phyloP scores from a whole-genome alignment of 1,140 invertebrate species.

The Pemphigus obesinymphae region DNA sequence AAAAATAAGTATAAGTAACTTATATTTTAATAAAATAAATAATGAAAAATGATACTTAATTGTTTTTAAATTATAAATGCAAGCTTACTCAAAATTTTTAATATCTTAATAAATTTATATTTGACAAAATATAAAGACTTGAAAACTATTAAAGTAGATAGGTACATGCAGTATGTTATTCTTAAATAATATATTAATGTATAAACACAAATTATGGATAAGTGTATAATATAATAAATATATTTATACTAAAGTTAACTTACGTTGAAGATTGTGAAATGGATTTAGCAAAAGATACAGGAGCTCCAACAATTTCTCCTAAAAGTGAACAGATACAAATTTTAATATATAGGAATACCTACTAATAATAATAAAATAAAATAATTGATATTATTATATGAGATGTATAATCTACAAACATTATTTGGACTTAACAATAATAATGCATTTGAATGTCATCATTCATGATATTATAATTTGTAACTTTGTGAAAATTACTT shows the following conservation, averaged over 20 bases:
- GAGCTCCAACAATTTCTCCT: constrained; percentile 36
- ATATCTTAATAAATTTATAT: not conserved
- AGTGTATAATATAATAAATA: not conserved
- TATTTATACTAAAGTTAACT: not conserved
- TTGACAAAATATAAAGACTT: not conserved
- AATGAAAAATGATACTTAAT: too few relatives aligned
- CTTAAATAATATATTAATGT: not conserved
- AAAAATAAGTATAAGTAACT: too few relatives aligned
- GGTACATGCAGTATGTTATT: not conserved
- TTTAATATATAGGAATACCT: not conserved
- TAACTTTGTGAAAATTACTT: too few relatives aligned
- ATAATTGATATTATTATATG: too few relatives aligned
- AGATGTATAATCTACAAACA: too few relatives aligned
- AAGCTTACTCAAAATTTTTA: too few relatives aligned
- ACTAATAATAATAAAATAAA: not conserved
- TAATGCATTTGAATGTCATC: too few relatives aligned
- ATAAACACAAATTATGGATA: not conserved
- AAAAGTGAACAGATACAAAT: not conserved
- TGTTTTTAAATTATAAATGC: too few relatives aligned
- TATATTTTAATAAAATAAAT: too few relatives aligned
- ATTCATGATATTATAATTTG: too few relatives aligned
- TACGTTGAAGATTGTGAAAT: not conserved
- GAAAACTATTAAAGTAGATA: not conserved
- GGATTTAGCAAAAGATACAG: constrained; percentile 12
- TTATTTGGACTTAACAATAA: too few relatives aligned